Conservation (phyloP, 1,140 invertebrate genomes). For the Centruroides sculpturatus region DNA sequence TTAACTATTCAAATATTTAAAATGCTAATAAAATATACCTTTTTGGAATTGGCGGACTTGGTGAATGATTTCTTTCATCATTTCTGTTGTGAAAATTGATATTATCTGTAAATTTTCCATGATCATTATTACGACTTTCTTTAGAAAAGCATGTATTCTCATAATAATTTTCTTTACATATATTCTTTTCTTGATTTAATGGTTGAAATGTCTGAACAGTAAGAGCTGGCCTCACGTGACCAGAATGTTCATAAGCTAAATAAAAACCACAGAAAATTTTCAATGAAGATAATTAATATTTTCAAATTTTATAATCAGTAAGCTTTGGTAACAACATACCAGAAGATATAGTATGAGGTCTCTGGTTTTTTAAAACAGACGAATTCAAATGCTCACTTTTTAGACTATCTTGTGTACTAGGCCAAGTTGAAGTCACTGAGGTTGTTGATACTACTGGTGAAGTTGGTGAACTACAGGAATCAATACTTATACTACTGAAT, state of each 20-base stretch:
- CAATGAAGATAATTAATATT: not conserved
- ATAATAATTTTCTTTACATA: not conserved
- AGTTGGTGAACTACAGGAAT: conserved; percentile 1
- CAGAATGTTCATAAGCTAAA: conserved; percentile 60
- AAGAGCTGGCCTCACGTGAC: conserved; percentile 64
- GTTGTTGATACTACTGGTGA: conserved; percentile 3
- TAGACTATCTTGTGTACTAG: conserved; percentile 2
- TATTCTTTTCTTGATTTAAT: not conserved
- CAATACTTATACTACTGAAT: conserved; percentile 4
- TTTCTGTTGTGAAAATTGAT: not conserved
- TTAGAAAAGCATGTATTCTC: not conserved
- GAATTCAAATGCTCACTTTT: conserved; percentile 1
- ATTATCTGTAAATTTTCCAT: not conserved
- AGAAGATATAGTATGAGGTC: conserved; percentile 14
- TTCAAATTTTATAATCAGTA: not conserved
- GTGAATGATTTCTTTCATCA: not conserved
- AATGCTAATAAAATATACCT: not conserved
- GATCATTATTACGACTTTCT: not conserved
- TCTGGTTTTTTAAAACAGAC: not conserved
- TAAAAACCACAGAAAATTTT: not conserved
- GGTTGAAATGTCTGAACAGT: conserved; percentile 78
- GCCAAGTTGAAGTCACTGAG: conserved; percentile 9
- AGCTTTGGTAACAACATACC: not conserved
- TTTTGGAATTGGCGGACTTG: conserved; percentile 7
- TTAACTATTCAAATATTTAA: no score